Base-by-base conservation (phyloP, 2,797 vertebrate genomes). In the Platalea minor region DNA sequence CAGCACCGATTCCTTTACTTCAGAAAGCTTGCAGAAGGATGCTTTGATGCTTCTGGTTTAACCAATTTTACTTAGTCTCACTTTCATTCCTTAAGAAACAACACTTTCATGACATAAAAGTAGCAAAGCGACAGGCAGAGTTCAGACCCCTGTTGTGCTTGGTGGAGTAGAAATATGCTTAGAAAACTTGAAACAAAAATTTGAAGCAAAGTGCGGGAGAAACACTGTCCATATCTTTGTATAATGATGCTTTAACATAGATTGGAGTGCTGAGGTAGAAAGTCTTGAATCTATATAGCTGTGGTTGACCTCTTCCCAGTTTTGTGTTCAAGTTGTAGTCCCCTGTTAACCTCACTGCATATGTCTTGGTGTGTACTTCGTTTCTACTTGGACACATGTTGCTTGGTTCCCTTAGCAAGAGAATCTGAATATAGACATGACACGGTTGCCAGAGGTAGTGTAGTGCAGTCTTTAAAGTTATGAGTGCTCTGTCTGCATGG, bases 361-460 rank as follows among this genome's bases (percentile, higher is more conserved):
- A 31, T 2, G 0, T 57, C 29, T 57, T 84, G 61, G 29, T n/a
- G 33, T 26, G 37, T 68, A 8, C 28, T 54, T 78, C 61, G 35
- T 7, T 72, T 82, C 70, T 43, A 14, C 60, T 46, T 67, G 41
- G 17, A 33, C 24, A 21, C 10, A 2, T 60, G 53, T 56, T 56
- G 41, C 68, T 39, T 33, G 25, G 37, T 46, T 78, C n/a, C 48
- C 31, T 78, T 51, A 35, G 60, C 48, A 72, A 67, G 41, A 48
- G 35, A 41, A 31, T 57, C 69, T 64, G 43, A 79, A 33, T 31
- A 13, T 17, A 59, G 61, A 46, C 5, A 11, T 51, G 56, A 17
- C 13, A 18, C 0, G 0, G n/a, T 46, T 63, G 54, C 37, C 54
- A 41, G 33, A 56, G 17, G 64, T n/a, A 81, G 18, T 1, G 0